A percentile compares a stretch with the other conserved stretches of the same genome.
Conservation (phyloP, 2,113 vertebrate genomes). For the Microtus montanus region DNA sequence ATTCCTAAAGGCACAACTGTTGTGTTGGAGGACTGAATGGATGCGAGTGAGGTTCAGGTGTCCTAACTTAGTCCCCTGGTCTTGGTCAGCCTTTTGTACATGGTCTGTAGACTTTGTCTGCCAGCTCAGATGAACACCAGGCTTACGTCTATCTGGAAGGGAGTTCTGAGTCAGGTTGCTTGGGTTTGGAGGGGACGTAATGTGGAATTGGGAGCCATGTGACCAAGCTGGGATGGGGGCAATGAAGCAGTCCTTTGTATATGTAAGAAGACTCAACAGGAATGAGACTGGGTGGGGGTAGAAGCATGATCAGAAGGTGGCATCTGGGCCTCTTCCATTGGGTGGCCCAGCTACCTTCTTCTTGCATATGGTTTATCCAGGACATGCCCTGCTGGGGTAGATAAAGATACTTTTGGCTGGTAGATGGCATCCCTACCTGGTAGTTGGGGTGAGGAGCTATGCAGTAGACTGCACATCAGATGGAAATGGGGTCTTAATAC, state of each 20-base stretch:
- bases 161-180: neutral
- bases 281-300: neutral
- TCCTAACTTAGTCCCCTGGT: neutral
- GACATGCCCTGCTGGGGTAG: neutral
- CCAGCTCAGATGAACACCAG: neutral
- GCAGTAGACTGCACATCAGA: neutral
- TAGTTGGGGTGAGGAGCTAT: neutral
- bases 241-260: neutral
- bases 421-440: neutral
- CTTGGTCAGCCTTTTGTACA: neutral
- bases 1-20: neutral
- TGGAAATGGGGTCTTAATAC: neutral
- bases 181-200: neutral
- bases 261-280: neutral
- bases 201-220: neutral
- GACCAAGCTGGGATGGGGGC: too few relatives aligned
- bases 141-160: neutral
- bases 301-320: fast-evolving
- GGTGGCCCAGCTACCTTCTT: neutral
- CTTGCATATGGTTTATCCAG: neutral
- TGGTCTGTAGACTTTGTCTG: fast-evolving
- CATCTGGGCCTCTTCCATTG: neutral
- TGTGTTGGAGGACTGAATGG: neutral
- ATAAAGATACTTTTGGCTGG: neutral
- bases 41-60: neutral